These are phyloP conservation scores for Gadopsis marmoratus DNA, from an alignment of 2,797 vertebrate genomes.

Conservation along the genomic window DNA sequence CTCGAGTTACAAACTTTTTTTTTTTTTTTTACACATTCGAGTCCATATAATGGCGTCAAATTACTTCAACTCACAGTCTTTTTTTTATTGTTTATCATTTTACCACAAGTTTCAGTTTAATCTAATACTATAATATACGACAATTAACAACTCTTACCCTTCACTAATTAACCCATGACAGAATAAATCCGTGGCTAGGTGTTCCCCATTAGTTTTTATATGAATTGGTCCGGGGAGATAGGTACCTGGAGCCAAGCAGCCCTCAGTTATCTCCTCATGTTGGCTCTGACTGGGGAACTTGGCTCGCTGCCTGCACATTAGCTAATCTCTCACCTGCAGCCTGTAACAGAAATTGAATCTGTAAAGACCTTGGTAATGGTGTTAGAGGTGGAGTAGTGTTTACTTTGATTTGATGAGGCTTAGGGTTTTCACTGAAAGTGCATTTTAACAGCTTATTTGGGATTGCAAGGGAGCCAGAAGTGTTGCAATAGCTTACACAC, in stretches of 20 bases:
- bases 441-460: conserved; percentile 33
- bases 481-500: conserved; percentile 9
- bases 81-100: neutral
- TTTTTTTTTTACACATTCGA: neutral
- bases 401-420: conserved; percentile 32
- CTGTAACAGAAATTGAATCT: conserved; percentile 41
- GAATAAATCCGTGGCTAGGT: neutral
- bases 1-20: neutral
- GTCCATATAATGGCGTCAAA: neutral
- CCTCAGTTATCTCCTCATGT: conserved; percentile 11
- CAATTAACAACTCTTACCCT: neutral
- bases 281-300: conserved; percentile 17
- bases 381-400: conserved; percentile 41
- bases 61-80: neutral
- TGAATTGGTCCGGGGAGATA: neutral
- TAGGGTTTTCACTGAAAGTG: conserved; percentile 27
- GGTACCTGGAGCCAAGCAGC: conserved; percentile 10
- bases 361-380: conserved; percentile 23
- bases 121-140: neutral
- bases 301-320: conserved; percentile 36
- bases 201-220: neutral
- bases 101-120: neutral
- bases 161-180: neutral
- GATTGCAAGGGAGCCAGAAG: neutral
- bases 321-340: conserved; percentile 53